phyloP scores from a whole-genome alignment of 2,113 vertebrate genomes.

The Cynoglossus semilaevis region DNA sequence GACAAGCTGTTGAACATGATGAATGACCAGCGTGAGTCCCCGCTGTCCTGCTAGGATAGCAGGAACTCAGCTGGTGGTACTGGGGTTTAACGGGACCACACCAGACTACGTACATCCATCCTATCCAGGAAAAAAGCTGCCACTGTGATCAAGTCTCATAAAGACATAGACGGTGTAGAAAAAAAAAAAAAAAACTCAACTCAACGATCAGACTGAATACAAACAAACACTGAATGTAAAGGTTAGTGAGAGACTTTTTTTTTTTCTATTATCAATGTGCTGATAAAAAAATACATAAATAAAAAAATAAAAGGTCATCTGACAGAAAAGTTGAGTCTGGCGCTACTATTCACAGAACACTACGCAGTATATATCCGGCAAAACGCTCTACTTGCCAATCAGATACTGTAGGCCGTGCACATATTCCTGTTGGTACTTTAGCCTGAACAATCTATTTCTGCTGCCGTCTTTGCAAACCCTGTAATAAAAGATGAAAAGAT shows the following conservation, averaged over 20 bases:
- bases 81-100: conserved; percentile 44
- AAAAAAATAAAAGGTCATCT: background rate
- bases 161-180: conserved; percentile 6
- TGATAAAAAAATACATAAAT: background rate
- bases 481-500: background rate
- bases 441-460: background rate
- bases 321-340: background rate
- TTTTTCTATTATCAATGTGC: too few relatives aligned
- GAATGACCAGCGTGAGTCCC: conserved; percentile 59
- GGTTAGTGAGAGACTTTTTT: too few relatives aligned
- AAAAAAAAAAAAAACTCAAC: background rate
- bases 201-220: too few relatives aligned
- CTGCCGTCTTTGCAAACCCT: background rate
- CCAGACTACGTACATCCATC: conserved; percentile 12
- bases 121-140: too few relatives aligned
- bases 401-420: background rate
- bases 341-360: background rate
- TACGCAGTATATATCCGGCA: background rate
- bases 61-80: conserved; percentile 18
- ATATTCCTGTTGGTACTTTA: background rate
- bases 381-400: background rate
- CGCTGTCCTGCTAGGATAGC: conserved; percentile 35
- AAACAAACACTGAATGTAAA: too few relatives aligned
- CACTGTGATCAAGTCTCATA: too few relatives aligned
- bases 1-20: conserved; percentile 59